Conservation (phyloP, 2,888 invertebrate species). For the Phengaris arion region DNA sequence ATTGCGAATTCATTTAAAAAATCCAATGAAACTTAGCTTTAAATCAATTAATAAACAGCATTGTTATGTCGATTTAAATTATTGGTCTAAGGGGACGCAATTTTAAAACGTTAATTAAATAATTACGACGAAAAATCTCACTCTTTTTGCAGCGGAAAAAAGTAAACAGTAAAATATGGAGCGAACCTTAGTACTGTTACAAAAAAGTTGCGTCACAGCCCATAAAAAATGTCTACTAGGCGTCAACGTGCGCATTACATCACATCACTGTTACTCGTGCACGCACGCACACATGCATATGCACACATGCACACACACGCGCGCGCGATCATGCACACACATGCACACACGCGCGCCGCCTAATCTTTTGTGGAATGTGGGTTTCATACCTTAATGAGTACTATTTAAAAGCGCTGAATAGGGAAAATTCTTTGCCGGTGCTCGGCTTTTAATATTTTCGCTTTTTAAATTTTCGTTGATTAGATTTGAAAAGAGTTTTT, state of each 20-base stretch:
- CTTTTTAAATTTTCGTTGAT: conserved; percentile 44
- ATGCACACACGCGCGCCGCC: conserved; percentile 50
- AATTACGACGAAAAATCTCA: not conserved
- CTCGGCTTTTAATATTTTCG: conserved; percentile 48
- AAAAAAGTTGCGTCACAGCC: conserved; percentile 76
- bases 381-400: conserved; percentile 72
- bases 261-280: conserved; percentile 50
- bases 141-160: not conserved
- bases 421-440: conserved; percentile 57
- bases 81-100: not conserved
- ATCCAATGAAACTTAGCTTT: not conserved
- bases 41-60: conserved; percentile 3
- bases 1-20: not conserved
- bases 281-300: conserved; percentile 44
- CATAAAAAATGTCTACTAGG: conserved; percentile 78
- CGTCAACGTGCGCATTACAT: conserved; percentile 74
- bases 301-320: conserved; percentile 39
- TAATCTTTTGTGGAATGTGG: conserved; percentile 77
- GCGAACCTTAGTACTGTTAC: conserved; percentile 57
- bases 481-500: conserved; percentile 39
- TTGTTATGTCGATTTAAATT: not conserved
- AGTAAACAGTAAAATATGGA: conserved; percentile 35
- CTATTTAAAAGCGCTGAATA: conserved; percentile 71
- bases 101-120: conserved; percentile 11
- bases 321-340: not conserved